Evolutionary conservation across 2,113 vertebrate species (phyloP), one percentile per base, ranked within the genome.

Genomic region (Echinops telfairi): DNA sequence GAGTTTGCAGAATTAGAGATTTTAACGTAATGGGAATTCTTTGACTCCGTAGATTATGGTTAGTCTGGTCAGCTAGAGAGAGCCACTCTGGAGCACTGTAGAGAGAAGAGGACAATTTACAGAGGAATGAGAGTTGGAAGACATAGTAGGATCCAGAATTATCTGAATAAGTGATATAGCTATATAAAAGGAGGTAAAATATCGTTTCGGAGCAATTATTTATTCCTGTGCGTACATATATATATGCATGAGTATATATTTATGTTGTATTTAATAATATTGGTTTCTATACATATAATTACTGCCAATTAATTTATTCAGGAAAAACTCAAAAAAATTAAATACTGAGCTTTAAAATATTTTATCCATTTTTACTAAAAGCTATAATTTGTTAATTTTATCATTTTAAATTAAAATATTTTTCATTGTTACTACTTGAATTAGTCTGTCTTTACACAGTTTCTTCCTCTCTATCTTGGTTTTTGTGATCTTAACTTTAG

Each of bases 241-340:
- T 40, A 40, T 40, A 40, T 40, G 40, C 40, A 40, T 7, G 7
- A 66, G 64, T 77, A 64, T 79, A 31, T 20, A 25, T 71, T 86
- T 64, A 60, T 80, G 64, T 17, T 66, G 53, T n/a, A 15, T 57
- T 43, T 75, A 86, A 66, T 40, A 77, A 43, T 82, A 80, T 83
- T 80, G 73, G 27, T 36, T 76, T 73, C 20, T 47, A 40, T 76
- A 27, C 20, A 36, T 95, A 89, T 31, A 87, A 0, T 73, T 93
- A n/a, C 80, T 84, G 27, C 9, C 66, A 77, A 75, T 73, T 73
- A 77, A 75, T 73, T 73, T 89, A 77, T 12, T 60, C 40, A 60
- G 10, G 58, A 20, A 60, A 60, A 60, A 60, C 58, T 60, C 73
- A 86, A 77, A 93, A 62, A 93, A 88, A 86, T 90, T 57, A 85